Evolutionary conservation across 1,140 invertebrate genomes (phyloP), one percentile per base, ranked within the genome.

Genomic region (Halesus radiatus): DNA sequence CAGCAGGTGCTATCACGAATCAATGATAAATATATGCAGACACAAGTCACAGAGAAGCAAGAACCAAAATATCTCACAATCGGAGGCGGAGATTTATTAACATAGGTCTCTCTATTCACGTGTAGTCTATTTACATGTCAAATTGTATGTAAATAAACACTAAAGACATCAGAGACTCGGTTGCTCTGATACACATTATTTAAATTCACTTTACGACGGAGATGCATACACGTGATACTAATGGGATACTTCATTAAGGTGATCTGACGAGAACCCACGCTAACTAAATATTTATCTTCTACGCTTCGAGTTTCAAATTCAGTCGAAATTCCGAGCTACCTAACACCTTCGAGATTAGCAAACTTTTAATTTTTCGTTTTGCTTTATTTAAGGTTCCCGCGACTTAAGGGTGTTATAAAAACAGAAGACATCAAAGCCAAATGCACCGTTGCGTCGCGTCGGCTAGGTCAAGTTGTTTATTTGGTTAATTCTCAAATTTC

Each of bases 181-280:
- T 56, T 56, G n/a, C 54, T n/a, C 8, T 56, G n/a, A 70, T 22
- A 72, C 18, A 26, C 18, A 72, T 52, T 26, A 23, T 52, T 72
- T 50, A 72, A 72, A 72, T 72, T 52, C 52, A 72, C 23, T 20
- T 3, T 23, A 72, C 68, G 68, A 53, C 68, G 68, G 45, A 72
- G 68, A 72, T 53, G 13, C 45, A 53, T 68, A 53, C 26, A 13
- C 50, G 2, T 29, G 18, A n/a, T 18, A 52, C 23, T 22, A 18
- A 22, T 23, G 37, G 52, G 23, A 66, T 18, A 29, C 4, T 20
- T 53, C 18, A 37, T 29, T 37, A 52, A 53, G 68, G 37, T 72
- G 68, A 72, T 53, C 45, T 7, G 45, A 53, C 52, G 3, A 68
- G 20, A 68, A 37, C 64, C 64, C 64, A 68, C 64, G 18, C 64